Evolutionary conservation across 2,797 vertebrate genomes (phyloP).

Genomic region (Botia almorhae): DNA sequence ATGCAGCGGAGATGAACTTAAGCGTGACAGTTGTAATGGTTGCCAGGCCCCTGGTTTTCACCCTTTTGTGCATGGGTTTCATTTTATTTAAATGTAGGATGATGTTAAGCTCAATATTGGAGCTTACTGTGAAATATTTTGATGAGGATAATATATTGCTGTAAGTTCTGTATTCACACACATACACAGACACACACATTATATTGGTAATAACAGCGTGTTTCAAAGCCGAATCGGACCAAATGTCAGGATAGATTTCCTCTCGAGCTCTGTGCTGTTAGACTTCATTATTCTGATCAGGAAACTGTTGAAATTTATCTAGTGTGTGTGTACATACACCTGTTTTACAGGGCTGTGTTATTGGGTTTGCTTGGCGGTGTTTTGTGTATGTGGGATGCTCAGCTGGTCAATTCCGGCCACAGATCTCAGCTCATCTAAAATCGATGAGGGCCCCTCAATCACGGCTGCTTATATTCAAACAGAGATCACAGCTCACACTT

Average conservation of each 20-base stretch:
- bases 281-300: slow-evolving; percentile 20
- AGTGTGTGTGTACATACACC: neutral
- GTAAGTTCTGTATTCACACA: neutral
- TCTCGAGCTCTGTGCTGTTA: slow-evolving; percentile 1
- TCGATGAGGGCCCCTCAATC: slow-evolving; percentile 17
- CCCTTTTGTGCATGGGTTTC: neutral
- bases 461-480: slow-evolving; percentile 40
- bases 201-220: neutral
- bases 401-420: slow-evolving; percentile 24
- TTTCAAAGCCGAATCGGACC: neutral
- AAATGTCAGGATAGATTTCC: slow-evolving; percentile 18
- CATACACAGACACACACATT: neutral
- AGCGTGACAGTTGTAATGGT: no score
- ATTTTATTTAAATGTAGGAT: neutral
- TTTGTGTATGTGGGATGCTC: slow-evolving; percentile 16
- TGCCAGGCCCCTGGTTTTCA: neutral
- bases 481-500: slow-evolving; percentile 20
- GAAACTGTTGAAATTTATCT: slow-evolving; percentile 6
- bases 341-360: slow-evolving; percentile 3
- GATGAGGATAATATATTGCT: neutral
- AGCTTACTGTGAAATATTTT: slow-evolving; percentile 1
- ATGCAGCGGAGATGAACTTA: no score
- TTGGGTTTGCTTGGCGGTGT: neutral
- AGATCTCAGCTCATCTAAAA: slow-evolving; percentile 36
- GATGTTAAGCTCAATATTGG: neutral